phyloP scores from a whole-genome alignment of 2,888 invertebrate species.

The Lepetodrilus schrolli region DNA sequence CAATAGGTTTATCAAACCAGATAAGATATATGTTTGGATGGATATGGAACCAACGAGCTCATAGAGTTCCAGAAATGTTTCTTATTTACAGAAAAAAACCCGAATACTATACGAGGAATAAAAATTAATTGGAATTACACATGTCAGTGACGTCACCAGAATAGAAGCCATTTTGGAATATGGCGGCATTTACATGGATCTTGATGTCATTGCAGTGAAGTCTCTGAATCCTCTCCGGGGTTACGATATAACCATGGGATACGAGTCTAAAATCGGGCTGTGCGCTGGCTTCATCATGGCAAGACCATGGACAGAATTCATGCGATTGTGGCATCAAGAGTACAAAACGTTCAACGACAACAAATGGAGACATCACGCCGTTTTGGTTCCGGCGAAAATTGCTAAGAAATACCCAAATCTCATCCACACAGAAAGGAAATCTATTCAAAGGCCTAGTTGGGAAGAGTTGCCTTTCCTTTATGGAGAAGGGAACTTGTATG shows the following conservation, averaged over 20 bases:
- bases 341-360: conserved; percentile 17
- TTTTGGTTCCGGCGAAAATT: not conserved
- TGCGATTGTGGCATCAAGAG: conserved; percentile 19
- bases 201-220: conserved; percentile 9
- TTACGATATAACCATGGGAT: conserved; percentile 16
- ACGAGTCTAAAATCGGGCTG: not conserved
- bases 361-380: conserved; percentile 3
- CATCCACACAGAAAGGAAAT: conserved; percentile 8
- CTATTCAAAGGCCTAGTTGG: conserved; percentile 20
- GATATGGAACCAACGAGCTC: conserved; percentile 11
- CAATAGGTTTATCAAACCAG: conserved; percentile 2
- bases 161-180: conserved; percentile 18
- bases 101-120: not conserved
- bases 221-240: not conserved
- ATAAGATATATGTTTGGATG: not conserved
- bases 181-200: conserved; percentile 17
- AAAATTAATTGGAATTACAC: not conserved
- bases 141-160: not conserved
- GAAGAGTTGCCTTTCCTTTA: not conserved
- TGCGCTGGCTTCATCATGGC: conserved; percentile 17
- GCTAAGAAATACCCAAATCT: conserved; percentile 11
- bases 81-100: not conserved
- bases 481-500: not conserved
- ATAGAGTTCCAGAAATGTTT: not conserved
- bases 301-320: conserved; percentile 26